Percentiles rank a stretch among this genome's conserved stretches.
phyloP scores from a whole-genome alignment of 2,888 invertebrate species.

The Polymixis lichenea region DNA sequence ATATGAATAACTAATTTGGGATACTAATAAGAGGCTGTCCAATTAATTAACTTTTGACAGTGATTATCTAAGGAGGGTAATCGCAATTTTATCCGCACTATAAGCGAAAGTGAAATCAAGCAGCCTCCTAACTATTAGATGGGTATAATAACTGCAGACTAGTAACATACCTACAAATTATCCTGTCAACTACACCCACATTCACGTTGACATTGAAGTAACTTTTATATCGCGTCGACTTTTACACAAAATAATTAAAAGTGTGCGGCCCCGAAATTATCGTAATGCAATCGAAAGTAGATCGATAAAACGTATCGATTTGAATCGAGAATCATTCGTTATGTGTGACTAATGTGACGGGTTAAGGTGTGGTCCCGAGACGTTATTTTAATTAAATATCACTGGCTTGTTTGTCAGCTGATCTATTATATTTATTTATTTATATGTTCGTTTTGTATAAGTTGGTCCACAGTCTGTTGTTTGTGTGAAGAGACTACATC shows the following conservation, averaged over 20 bases:
- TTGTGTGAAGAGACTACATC: not conserved
- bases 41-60: not conserved
- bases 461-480: not conserved
- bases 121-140: not conserved
- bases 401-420: slow-evolving; percentile 25
- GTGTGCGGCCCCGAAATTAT: slow-evolving; percentile 63
- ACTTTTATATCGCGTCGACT: slow-evolving; percentile 51
- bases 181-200: slow-evolving; percentile 16
- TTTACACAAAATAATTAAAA: slow-evolving; percentile 57
- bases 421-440: slow-evolving; percentile 10
- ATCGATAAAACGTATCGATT: slow-evolving; percentile 64
- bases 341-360: slow-evolving; percentile 56
- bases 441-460: not conserved
- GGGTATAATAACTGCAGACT: not conserved
- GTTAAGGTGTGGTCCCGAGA: slow-evolving; percentile 59
- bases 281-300: slow-evolving; percentile 65
- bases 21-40: not conserved
- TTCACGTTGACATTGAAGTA: slow-evolving; percentile 56
- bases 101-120: not conserved
- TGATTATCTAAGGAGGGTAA: not conserved
- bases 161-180: not conserved
- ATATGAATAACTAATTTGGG: not conserved
- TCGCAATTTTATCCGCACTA: not conserved
- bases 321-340: slow-evolving; percentile 59
- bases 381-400: slow-evolving; percentile 42